Percentiles rank a stretch among this genome's conserved stretches.
phyloP scores from a whole-genome alignment of 2,113 vertebrate genomes.

The Petaurus breviceps region DNA sequence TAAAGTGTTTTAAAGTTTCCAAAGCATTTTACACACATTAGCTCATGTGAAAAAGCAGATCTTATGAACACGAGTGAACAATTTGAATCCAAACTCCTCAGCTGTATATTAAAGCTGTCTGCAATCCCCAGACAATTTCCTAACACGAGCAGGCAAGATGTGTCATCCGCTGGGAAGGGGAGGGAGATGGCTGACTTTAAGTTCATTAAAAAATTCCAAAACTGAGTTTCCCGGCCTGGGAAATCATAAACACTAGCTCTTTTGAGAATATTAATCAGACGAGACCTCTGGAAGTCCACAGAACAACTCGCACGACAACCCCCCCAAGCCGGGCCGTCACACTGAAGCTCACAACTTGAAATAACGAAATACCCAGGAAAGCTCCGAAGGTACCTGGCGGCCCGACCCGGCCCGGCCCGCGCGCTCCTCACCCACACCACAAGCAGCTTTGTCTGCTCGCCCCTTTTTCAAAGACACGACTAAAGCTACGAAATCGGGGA shows the following conservation, averaged over 20 bases:
- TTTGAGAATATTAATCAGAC: too few species aligned
- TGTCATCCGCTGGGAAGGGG: slow-evolving; percentile 2
- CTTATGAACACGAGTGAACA: slow-evolving; percentile 35
- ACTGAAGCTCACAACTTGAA: not conserved
- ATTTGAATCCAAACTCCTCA: slow-evolving; percentile 20
- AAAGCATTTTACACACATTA: not conserved
- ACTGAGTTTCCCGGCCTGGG: slow-evolving; percentile 24
- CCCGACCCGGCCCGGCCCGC: too few species aligned
- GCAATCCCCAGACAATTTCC: not conserved
- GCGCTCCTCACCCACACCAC: too few species aligned
- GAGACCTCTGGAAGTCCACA: slow-evolving; percentile 24
- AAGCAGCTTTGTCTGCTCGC: slow-evolving; percentile 29
- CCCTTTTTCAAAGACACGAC: slow-evolving; percentile 12
- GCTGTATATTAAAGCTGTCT: not conserved
- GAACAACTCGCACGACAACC: not conserved
- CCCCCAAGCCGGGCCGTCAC: slow-evolving; percentile 19
- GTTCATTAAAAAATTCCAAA: not conserved
- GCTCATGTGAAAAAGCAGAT: slow-evolving; percentile 35
- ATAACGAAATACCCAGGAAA: slow-evolving; percentile 36
- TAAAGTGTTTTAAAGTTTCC: not conserved
- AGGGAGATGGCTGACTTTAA: not conserved
- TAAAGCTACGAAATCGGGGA: slow-evolving; percentile 18
- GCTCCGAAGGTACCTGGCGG: too few species aligned
- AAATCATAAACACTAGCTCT: slow-evolving; percentile 6
- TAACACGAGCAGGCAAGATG: not conserved